These are phyloP conservation scores for Clarias batrachus DNA, from an alignment of 2,113 vertebrate genomes.

Conservation along the genomic window DNA sequence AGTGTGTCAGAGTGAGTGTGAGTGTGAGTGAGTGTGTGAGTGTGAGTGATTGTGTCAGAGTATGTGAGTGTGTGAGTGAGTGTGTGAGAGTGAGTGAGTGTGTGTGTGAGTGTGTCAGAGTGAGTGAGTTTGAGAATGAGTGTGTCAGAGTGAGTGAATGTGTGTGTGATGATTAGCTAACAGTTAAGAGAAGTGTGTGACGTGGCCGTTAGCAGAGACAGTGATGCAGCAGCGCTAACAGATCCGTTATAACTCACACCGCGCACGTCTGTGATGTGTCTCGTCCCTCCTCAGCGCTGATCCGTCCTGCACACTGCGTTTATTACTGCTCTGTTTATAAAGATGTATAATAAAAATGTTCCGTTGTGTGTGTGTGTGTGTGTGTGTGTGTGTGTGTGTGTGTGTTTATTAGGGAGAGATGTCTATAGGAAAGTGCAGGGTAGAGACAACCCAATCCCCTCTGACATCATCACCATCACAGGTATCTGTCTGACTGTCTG, in stretches of 20 bases:
- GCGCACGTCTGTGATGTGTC: neutral
- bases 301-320: neutral
- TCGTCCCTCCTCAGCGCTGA: neutral
- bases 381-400: constrained; percentile 36
- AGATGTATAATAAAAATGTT: neutral
- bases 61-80: too few relatives aligned
- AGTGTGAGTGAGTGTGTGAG: too few relatives aligned
- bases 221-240: neutral
- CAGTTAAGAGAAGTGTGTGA: neutral
- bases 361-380: neutral
- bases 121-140: too few relatives aligned
- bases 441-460: constrained; percentile 79
- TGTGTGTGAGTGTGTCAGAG: too few relatives aligned
- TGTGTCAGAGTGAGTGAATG: too few relatives aligned
- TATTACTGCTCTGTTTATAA: neutral
- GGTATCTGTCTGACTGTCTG: constrained; percentile 68
- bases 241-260: neutral
- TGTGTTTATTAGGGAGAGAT: constrained; percentile 75
- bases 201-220: too few relatives aligned
- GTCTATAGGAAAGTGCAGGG: constrained; percentile 85
- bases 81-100: too few relatives aligned
- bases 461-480: constrained; percentile 79
- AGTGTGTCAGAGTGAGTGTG: too few relatives aligned
- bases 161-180: too few relatives aligned
- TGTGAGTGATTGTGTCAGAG: too few relatives aligned